A percentile compares a stretch with the other conserved stretches of the same genome.
Conservation (phyloP, 2,797 vertebrate species). For the Macropodus opercularis region DNA sequence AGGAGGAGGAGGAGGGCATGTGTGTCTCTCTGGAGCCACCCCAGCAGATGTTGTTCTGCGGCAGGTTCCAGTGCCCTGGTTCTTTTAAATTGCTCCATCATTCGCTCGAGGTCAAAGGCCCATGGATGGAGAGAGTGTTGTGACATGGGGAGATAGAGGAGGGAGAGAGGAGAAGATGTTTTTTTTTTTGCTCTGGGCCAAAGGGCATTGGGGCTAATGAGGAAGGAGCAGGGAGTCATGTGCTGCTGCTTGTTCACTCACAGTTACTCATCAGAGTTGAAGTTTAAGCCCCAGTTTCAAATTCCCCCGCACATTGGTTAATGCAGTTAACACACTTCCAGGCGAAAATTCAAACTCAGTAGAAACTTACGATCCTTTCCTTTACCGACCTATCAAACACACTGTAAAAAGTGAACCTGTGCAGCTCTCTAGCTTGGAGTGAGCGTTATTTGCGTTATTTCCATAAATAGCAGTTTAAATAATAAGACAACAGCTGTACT, state of each 20-base stretch:
- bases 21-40: conserved; percentile 59
- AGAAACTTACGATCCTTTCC: too few species aligned
- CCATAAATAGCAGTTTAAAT: too few species aligned
- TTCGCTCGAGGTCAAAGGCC: conserved; percentile 82
- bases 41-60: conserved; percentile 82
- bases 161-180: conserved; percentile 33
- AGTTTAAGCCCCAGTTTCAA: conserved; percentile 73
- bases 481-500: too few species aligned
- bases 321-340: conserved; percentile 30
- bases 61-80: conserved; percentile 72
- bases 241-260: conserved; percentile 52
- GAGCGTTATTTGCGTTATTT: too few species aligned
- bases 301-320: conserved; percentile 73
- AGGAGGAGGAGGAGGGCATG: too few species aligned
- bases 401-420: too few species aligned
- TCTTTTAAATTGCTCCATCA: conserved; percentile 79
- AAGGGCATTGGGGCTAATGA: conserved; percentile 76
- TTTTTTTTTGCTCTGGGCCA: conserved; percentile 61
- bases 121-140: conserved; percentile 51
- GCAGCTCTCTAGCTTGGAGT: too few species aligned
- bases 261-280: conserved; percentile 71
- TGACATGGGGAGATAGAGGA: conserved; percentile 25
- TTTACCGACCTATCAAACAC: too few species aligned
- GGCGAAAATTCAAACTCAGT: background rate
- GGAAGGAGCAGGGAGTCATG: conserved; percentile 70